Percentiles rank a stretch among this genome's conserved stretches.
These are phyloP conservation scores for Ovibos moschatus DNA, from an alignment of 2,113 vertebrate genomes.

Conservation along the genomic window DNA sequence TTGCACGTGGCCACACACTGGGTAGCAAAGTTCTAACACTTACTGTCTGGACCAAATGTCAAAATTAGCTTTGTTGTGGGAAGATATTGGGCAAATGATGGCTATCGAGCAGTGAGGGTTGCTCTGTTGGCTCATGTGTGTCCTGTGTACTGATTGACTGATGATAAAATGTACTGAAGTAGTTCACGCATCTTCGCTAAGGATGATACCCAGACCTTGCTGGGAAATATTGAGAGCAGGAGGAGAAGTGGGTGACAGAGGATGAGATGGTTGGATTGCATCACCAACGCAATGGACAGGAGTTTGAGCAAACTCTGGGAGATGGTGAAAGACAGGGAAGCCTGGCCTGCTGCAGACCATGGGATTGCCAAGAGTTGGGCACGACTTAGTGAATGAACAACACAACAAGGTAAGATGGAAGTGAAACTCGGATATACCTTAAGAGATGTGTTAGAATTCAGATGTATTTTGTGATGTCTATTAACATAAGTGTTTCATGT, in stretches of 20 bases:
- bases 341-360: background rate
- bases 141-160: background rate
- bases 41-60: background rate
- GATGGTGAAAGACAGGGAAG: background rate
- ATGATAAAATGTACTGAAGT: background rate
- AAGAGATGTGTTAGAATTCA: background rate
- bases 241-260: background rate
- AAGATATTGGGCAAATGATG: background rate
- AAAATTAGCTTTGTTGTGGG: background rate
- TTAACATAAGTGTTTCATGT: background rate
- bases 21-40: background rate
- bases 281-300: background rate
- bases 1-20: background rate
- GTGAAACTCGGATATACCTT: background rate
- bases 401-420: background rate
- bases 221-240: background rate
- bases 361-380: background rate
- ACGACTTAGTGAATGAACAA: background rate
- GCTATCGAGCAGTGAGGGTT: background rate
- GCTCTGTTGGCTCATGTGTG: background rate
- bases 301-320: background rate
- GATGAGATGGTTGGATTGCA: background rate
- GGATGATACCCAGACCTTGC: background rate
- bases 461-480: background rate
- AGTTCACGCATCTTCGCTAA: background rate